Conservation (phyloP, 1,140 invertebrate species). For the Neodiprion lecontei region DNA sequence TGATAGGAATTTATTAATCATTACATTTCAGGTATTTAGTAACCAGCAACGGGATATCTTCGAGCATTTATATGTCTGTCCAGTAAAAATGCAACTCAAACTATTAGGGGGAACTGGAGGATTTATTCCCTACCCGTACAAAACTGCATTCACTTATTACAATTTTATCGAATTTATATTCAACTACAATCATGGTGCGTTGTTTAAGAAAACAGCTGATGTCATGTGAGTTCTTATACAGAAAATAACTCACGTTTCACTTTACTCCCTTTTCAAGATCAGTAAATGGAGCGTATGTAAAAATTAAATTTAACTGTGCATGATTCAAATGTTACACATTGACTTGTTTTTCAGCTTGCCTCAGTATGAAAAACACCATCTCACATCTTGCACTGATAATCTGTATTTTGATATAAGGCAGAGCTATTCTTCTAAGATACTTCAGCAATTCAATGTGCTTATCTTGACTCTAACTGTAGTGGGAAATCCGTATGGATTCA, state of each 20-base stretch:
- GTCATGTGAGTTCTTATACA: constrained; percentile 59
- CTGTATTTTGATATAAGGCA: constrained; percentile 68
- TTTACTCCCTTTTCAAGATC: no score
- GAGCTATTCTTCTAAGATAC: constrained; percentile 79
- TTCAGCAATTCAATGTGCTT: constrained; percentile 90
- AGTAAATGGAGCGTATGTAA: no score
- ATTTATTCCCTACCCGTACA: constrained; percentile 29
- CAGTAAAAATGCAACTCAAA: constrained; percentile 72
- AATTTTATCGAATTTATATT: constrained; percentile 45
- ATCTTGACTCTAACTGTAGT: constrained; percentile 89
- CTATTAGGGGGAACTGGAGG: constrained; percentile 60
- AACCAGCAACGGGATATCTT: constrained; percentile 57
- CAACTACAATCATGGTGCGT: constrained; percentile 45
- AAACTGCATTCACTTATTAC: constrained; percentile 39
- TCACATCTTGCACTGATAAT: constrained; percentile 67
- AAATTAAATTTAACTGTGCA: no score
- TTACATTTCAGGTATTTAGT: constrained; percentile 13
- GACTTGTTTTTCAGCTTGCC: constrained; percentile 70
- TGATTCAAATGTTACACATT: background rate
- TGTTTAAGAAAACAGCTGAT: constrained; percentile 62
- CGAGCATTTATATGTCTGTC: constrained; percentile 75
- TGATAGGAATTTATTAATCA: background rate
- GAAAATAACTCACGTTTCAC: constrained; percentile 5
- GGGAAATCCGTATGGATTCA: constrained; percentile 85
- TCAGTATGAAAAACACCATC: constrained; percentile 76